These are phyloP conservation scores for Anthonomus grandis DNA, from an alignment of 1,140 invertebrate species.

Conservation along the genomic window DNA sequence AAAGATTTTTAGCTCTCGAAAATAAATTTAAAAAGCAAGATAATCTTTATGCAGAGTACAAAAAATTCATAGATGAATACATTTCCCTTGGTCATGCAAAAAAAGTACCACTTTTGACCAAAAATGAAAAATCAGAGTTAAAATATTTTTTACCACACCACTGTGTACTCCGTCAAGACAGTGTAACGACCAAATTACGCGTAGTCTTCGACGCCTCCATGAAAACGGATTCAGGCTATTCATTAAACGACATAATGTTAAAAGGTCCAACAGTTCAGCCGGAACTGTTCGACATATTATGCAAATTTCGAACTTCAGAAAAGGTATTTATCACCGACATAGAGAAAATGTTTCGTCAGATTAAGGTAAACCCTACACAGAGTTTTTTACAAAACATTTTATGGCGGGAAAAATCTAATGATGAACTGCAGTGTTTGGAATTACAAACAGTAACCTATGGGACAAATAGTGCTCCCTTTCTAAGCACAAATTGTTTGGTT, in stretches of 20 bases:
- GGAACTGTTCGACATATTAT: constrained; percentile 45
- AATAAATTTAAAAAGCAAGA: constrained; percentile 15
- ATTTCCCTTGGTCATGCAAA: constrained; percentile 35
- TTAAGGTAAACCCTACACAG: constrained; percentile 37
- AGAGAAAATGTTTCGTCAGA: constrained; percentile 48
- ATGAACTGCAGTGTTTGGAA: constrained; percentile 36
- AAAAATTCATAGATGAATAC: constrained; percentile 39
- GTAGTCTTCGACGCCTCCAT: constrained; percentile 46
- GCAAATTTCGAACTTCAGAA: constrained; percentile 39
- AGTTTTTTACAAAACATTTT: constrained; percentile 43
- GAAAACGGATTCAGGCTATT: constrained; percentile 34
- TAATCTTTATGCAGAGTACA: constrained; percentile 21
- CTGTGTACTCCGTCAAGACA: constrained; percentile 39
- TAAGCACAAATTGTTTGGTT: constrained; percentile 33
- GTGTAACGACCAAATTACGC: constrained; percentile 39
- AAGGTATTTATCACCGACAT: constrained; percentile 44
- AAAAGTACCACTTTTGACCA: constrained; percentile 14
- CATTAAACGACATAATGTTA: constrained; percentile 40
- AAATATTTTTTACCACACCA: constrained; percentile 50
- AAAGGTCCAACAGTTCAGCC: constrained; percentile 45
- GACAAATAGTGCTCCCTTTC: constrained; percentile 38
- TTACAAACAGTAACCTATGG: constrained; percentile 47
- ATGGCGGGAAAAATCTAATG: constrained; percentile 36
- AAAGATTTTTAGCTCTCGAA: constrained; percentile 20
- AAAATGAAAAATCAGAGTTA: constrained; percentile 4